Evolutionary conservation across 2,113 vertebrate genomes (phyloP).

Genomic region (Cynoglossus semilaevis): DNA sequence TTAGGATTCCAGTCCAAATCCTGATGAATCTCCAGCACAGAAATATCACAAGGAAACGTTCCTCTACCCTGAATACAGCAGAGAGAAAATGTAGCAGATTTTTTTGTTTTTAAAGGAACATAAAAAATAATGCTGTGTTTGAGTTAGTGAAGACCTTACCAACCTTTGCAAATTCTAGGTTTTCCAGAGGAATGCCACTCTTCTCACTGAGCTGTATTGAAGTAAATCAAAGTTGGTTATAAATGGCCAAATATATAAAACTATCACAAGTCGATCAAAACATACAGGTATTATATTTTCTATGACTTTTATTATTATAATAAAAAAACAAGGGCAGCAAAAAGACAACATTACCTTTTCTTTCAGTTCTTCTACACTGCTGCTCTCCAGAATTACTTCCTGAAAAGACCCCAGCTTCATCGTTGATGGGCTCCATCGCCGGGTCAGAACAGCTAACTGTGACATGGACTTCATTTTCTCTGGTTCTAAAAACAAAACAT

Average conservation of each 20-base stretch:
- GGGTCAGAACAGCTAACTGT: conserved; percentile 89
- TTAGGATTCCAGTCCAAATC: conserved; percentile 99
- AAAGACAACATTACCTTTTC: conserved; percentile 81
- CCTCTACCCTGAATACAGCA: conserved; percentile 85
- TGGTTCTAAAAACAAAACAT: conserved; percentile 74
- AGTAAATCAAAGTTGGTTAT: background rate
- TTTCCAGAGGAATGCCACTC: conserved; percentile 87
- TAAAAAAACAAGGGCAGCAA: background rate
- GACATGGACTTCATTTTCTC: conserved; percentile 99
- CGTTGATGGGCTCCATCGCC: conserved; percentile 87
- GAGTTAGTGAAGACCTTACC: conserved; percentile 13
- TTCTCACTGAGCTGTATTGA: conserved; percentile 86
- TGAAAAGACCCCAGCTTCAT: conserved; percentile 92
- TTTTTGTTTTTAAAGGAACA: background rate
- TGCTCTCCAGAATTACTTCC: conserved; percentile 95
- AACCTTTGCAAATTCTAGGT: conserved; percentile 98
- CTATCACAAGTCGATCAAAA: too few species aligned
- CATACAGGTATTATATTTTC: too few species aligned
- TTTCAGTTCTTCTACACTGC: conserved; percentile 92
- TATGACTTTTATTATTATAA: background rate
- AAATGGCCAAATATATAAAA: conserved; percentile 1
- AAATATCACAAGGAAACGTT: conserved; percentile 98
- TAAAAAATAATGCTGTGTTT: background rate
- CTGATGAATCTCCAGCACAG: conserved; percentile 96
- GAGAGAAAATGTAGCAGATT: background rate